Percentiles rank a stretch among this genome's conserved stretches.
Conservation (phyloP, 2,113 vertebrate genomes). For the Poeciliopsis retropinna region DNA sequence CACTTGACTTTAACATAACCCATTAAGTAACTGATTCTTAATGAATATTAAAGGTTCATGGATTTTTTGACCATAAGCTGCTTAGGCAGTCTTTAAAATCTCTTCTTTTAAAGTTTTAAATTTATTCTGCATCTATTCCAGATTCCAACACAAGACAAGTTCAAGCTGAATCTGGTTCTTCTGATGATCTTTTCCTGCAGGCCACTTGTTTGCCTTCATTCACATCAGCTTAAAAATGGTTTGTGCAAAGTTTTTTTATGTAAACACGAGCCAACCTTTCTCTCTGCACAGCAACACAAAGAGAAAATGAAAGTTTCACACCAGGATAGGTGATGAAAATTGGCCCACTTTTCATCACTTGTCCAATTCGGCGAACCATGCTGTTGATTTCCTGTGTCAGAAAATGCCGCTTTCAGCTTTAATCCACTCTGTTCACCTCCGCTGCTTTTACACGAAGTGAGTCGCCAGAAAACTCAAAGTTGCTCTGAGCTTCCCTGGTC, state of each 20-base stretch:
- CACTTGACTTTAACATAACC: no score
- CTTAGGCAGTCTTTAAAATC: no score
- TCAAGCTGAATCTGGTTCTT: not conserved
- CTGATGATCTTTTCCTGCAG: not conserved
- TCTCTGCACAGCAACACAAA: conserved; percentile 10
- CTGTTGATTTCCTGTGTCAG: conserved; percentile 42
- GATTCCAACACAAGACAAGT: not conserved
- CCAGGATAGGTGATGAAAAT: conserved; percentile 34
- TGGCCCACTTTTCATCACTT: conserved; percentile 51
- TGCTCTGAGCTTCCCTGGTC: not conserved
- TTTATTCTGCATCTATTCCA: not conserved
- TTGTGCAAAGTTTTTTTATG: not conserved
- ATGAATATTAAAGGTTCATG: no score
- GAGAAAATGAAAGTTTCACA: conserved; percentile 7
- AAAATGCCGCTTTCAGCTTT: conserved; percentile 38
- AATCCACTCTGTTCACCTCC: conserved; percentile 46
- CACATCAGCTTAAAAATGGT: no score
- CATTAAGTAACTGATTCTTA: no score
- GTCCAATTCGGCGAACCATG: conserved; percentile 20
- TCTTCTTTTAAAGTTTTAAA: no score
- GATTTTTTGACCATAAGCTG: no score
- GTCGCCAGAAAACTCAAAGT: conserved; percentile 12
- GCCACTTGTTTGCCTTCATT: no score
- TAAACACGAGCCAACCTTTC: not conserved
- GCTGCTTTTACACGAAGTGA: conserved; percentile 19